Evolutionary conservation across 1,140 invertebrate species (phyloP), one percentile per base, ranked within the genome.

Genomic region (Elymnias hypermnestra): DNA sequence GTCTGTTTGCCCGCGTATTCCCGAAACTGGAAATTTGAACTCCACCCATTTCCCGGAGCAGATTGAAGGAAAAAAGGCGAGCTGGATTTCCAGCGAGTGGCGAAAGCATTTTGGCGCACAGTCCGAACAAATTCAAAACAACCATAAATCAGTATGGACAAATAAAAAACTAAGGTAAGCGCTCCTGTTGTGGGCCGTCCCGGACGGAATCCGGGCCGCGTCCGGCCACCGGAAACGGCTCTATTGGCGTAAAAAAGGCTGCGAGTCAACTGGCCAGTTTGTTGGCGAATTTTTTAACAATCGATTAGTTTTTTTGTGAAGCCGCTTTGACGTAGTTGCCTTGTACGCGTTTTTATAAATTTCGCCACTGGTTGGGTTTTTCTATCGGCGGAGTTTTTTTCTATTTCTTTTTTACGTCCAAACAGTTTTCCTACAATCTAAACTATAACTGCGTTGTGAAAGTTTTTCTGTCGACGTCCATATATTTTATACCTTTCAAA

Each of bases 121-220:
- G 62, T 52, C 57, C 63, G 57, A 70, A 76, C 74, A 81, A 77
- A 78, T 78, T 81, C 76, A 72, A 70, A 83, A 83, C 79, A 81
- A 57, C 63, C 61, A 81, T 83, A 83, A 81, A 83, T 83, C 79
- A 78, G 59, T 29, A 60, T 46, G 56, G 52, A 81, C 76, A 83
- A 83, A 83, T 83, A 83, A 81, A 83, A 77, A 83, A 81, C 71
- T 64, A 77, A 83, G 79, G 79, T 83, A 81, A 83, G 79, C 79
- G 74, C 64, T 76, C 72, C 72, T 73, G 76, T 73, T 78, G 79
- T 71, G 53, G 68, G 58, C 61, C 66, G 60, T 47, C 44, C 61
- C 56, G 40, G 28, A 45, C 62, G 52, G 54, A 21, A 54, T 61
- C 54, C 63, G 61, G 65, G 46, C 62, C 66, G 59, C 63, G 70